Conservation (phyloP, 1,140 invertebrate species). For the Wasmannia auropunctata region DNA sequence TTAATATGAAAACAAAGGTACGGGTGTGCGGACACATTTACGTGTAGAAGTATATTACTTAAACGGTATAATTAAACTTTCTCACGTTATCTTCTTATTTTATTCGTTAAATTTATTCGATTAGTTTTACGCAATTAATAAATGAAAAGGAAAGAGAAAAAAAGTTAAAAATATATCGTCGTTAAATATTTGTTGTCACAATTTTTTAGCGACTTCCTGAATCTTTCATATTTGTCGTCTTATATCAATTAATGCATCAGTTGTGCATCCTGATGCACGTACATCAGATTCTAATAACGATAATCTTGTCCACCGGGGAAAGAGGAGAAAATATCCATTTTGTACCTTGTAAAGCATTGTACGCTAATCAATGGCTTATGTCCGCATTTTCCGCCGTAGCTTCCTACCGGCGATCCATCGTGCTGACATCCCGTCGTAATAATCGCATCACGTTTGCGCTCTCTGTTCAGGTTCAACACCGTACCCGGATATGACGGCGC, state of each 20-base stretch:
- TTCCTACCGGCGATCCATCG: background rate
- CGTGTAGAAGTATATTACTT: background rate
- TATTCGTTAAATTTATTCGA: background rate
- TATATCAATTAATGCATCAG: background rate
- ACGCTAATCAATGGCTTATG: background rate
- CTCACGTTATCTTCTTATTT: background rate
- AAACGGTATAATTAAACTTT: background rate
- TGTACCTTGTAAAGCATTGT: slow-evolving; percentile 19
- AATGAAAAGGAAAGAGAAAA: background rate
- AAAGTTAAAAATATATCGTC: background rate
- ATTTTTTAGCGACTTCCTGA: background rate
- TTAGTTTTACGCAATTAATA: background rate
- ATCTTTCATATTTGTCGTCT: too few relatives aligned
- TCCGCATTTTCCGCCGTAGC: too few relatives aligned
- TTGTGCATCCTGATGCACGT: background rate
- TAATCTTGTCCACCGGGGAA: background rate
- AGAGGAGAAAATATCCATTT: slow-evolving; percentile 6
- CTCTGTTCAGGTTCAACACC: slow-evolving; percentile 90
- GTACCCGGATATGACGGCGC: slow-evolving; percentile 91
- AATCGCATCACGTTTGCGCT: slow-evolving; percentile 6
- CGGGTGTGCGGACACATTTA: background rate
- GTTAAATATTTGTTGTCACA: background rate
- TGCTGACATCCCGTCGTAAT: slow-evolving; percentile 21
- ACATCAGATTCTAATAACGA: background rate
- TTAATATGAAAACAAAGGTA: slow-evolving; percentile 31